phyloP scores from a whole-genome alignment of 2,797 vertebrate species.

The Anabas testudineus region DNA sequence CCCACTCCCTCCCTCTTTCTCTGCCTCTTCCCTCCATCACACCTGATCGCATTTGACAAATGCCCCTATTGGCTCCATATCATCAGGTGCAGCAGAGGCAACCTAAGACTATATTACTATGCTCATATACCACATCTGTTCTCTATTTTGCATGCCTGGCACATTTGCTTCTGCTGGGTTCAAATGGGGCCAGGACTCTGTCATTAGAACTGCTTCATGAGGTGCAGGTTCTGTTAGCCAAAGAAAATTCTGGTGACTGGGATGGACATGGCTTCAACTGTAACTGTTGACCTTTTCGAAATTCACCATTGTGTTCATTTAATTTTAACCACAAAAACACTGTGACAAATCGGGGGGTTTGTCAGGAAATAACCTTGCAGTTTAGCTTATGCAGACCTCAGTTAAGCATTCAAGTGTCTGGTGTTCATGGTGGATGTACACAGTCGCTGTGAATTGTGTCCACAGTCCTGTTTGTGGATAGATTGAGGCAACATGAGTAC shows the following conservation, averaged over 20 bases:
- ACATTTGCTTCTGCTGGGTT: constrained; percentile 67
- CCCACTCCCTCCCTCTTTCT: constrained; percentile 43
- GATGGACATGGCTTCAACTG: constrained; percentile 40
- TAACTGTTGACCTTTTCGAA: constrained; percentile 61
- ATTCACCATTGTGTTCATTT: too few relatives aligned
- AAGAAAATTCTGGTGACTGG: constrained; percentile 53
- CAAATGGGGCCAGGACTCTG: constrained; percentile 62
- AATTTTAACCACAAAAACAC: too few relatives aligned
- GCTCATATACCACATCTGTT: constrained; percentile 82
- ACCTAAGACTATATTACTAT: constrained; percentile 83
- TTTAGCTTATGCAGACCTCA: too few relatives aligned
- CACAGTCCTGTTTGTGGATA: too few relatives aligned
- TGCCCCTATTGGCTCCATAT: constrained; percentile 84
- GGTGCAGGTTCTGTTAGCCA: constrained; percentile 50
- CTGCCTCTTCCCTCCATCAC: constrained; percentile 79
- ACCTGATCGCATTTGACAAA: constrained; percentile 87
- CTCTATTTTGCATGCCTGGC: constrained; percentile 74
- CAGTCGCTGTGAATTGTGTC: too few relatives aligned
- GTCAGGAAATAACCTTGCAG: too few relatives aligned
- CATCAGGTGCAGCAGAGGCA: constrained; percentile 80
- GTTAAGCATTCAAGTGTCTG: too few relatives aligned
- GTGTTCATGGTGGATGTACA: too few relatives aligned
- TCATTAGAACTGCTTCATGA: constrained; percentile 67
- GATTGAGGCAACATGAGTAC: too few relatives aligned
- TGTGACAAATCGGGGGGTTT: too few relatives aligned